Evolutionary conservation across 1,140 invertebrate species (phyloP).

Genomic region (Drosophila mauritiana): DNA sequence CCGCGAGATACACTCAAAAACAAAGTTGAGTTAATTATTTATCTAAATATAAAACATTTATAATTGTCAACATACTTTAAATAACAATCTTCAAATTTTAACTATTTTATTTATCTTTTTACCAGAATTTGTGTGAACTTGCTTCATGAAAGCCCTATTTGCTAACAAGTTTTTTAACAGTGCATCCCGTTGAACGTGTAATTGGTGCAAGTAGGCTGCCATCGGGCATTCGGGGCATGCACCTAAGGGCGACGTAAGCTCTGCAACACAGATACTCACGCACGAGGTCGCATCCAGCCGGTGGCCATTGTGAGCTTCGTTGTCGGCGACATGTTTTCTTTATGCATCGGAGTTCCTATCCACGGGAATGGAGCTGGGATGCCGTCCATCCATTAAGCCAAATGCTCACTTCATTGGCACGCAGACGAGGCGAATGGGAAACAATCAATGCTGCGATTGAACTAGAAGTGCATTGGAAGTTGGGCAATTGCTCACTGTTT

Average conservation of each 20-base stretch:
- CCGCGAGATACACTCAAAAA: background rate
- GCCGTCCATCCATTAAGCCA: constrained; percentile 35
- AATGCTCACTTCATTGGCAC: constrained; percentile 47
- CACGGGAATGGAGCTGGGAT: constrained; percentile 10
- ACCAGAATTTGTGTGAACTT: too few species aligned
- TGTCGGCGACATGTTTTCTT: constrained; percentile 64
- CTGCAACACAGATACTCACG: constrained; percentile 19
- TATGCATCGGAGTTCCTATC: constrained; percentile 60
- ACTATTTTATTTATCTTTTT: too few species aligned
- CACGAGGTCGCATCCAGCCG: constrained; percentile 21
- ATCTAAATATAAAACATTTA: too few species aligned
- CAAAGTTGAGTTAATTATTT: background rate
- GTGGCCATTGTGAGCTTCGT: constrained; percentile 21
- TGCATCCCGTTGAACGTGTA: constrained; percentile 39
- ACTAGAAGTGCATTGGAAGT: background rate
- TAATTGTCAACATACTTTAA: too few species aligned
- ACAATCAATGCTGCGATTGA: constrained; percentile 33
- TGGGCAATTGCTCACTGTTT: constrained; percentile 5
- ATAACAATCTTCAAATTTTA: too few species aligned
- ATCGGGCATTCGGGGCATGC: constrained; percentile 39
- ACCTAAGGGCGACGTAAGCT: constrained; percentile 55
- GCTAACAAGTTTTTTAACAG: background rate
- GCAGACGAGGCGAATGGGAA: constrained; percentile 9
- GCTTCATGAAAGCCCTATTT: too few species aligned
- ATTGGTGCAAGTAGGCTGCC: constrained; percentile 67